phyloP scores from a whole-genome alignment of 2,113 vertebrate species.

The Felis catus region DNA sequence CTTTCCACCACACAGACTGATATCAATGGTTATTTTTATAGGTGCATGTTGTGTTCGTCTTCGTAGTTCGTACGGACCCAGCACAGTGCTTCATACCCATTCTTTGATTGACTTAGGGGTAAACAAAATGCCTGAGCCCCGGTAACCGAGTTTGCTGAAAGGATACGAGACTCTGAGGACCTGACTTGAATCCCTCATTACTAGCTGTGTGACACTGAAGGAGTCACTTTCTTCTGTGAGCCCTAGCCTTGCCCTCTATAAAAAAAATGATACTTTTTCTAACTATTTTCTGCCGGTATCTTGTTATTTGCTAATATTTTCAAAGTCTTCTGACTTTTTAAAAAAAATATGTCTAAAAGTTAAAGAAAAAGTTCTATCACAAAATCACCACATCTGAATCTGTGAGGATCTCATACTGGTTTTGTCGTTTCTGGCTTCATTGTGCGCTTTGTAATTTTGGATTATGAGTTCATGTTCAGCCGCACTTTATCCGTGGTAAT shows the following conservation, averaged over 20 bases:
- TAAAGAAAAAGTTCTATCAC: slow-evolving; percentile 1
- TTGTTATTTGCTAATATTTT: slow-evolving; percentile 35
- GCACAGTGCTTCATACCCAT: not conserved
- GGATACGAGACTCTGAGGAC: not conserved
- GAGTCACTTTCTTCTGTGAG: slow-evolving; percentile 2
- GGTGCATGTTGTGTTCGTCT: not conserved
- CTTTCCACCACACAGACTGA: not conserved
- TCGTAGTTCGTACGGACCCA: not conserved
- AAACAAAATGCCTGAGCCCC: not conserved
- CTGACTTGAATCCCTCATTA: not conserved
- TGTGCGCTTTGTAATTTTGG: slow-evolving; percentile 62
- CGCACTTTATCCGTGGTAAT: slow-evolving; percentile 53
- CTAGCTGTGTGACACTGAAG: not conserved
- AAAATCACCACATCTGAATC: slow-evolving; percentile 39
- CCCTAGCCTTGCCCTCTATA: not conserved
- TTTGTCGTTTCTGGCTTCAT: slow-evolving; percentile 58
- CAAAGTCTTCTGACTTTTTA: slow-evolving; percentile 30
- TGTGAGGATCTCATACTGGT: slow-evolving; percentile 29
- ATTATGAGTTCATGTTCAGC: slow-evolving; percentile 53
- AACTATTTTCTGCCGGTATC: not conserved
- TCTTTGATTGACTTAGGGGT: not conserved
- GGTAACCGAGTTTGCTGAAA: not conserved
- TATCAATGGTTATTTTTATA: not conserved
- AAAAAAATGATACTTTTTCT: not conserved
- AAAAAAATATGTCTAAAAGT: not conserved